Conservation (phyloP, 1,140 invertebrate species). For the Drosophila kanapiae region DNA sequence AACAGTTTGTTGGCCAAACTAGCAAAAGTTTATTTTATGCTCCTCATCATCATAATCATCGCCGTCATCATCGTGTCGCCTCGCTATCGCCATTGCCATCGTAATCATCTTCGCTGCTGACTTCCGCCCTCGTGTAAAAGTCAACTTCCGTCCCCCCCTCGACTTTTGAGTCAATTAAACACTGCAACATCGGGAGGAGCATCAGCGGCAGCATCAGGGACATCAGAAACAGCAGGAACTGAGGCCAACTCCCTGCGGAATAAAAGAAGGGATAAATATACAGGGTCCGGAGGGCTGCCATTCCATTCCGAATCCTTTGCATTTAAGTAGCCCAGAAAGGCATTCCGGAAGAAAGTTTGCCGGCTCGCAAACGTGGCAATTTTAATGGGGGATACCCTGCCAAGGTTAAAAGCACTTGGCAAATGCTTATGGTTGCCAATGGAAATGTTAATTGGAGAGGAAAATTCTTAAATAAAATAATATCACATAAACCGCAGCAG, state of each 20-base stretch:
- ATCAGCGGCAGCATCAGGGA: constrained; percentile 24
- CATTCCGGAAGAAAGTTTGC: constrained; percentile 12
- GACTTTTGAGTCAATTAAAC: constrained; percentile 75
- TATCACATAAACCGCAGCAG: no score
- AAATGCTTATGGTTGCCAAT: not conserved
- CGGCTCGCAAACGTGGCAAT: constrained; percentile 6
- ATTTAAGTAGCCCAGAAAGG: constrained; percentile 19
- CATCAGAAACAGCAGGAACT: constrained; percentile 6
- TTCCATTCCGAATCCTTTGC: constrained; percentile 15
- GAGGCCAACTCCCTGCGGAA: constrained; percentile 4
- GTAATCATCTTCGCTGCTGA: constrained; percentile 43
- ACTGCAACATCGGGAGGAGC: constrained; percentile 51
- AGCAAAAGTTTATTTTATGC: constrained; percentile 66
- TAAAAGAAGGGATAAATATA: constrained; percentile 14
- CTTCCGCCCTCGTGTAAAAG: constrained; percentile 71
- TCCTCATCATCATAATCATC: constrained; percentile 47
- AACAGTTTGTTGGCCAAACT: constrained; percentile 65
- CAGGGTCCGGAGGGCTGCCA: not conserved
- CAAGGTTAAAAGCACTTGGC: not conserved
- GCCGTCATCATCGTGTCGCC: constrained; percentile 13
- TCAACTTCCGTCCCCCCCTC: constrained; percentile 57
- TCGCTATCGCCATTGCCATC: not conserved
- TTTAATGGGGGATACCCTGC: constrained; percentile 8
- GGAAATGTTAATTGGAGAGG: not conserved
- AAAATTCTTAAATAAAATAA: not conserved